A percentile compares a stretch with the other conserved stretches of the same genome.
phyloP scores from a whole-genome alignment of 2,888 invertebrate species.

The Lithophane leautieri region DNA sequence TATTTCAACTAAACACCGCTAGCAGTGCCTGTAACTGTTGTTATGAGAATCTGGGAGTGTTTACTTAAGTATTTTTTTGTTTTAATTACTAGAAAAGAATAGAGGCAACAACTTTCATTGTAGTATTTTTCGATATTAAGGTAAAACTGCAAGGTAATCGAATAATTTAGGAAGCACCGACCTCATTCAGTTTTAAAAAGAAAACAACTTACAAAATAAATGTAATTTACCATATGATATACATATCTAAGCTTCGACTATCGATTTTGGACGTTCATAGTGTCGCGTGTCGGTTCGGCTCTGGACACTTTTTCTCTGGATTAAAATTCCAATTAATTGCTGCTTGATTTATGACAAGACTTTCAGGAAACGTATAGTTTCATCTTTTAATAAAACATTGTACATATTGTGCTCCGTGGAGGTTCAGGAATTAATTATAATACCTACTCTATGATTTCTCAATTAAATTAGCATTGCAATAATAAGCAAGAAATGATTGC shows the following conservation, averaged over 20 bases:
- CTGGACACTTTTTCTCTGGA: no score
- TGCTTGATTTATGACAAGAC: not conserved
- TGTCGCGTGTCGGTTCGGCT: no score
- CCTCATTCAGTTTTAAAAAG: no score
- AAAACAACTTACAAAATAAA: no score
- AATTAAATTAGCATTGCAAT: constrained; percentile 23
- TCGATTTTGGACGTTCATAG: no score
- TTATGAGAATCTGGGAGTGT: constrained; percentile 9
- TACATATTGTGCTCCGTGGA: not conserved
- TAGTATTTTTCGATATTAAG: no score
- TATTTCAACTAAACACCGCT: constrained; percentile 37
- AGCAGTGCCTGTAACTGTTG: not conserved
- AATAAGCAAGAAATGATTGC: constrained; percentile 40
- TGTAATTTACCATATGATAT: no score
- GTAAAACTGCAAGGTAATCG: no score
- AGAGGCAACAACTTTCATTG: no score
- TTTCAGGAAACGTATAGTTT: not conserved
- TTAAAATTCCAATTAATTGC: no score
- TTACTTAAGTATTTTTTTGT: not conserved
- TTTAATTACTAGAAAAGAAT: not conserved
- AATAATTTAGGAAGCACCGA: no score
- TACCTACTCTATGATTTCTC: constrained; percentile 7
- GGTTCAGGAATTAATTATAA: constrained; percentile 15
- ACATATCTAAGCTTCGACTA: no score
- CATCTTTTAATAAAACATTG: constrained; percentile 17